Conservation (phyloP, 2,888 invertebrate genomes). For the Dexiosoma caninum region DNA sequence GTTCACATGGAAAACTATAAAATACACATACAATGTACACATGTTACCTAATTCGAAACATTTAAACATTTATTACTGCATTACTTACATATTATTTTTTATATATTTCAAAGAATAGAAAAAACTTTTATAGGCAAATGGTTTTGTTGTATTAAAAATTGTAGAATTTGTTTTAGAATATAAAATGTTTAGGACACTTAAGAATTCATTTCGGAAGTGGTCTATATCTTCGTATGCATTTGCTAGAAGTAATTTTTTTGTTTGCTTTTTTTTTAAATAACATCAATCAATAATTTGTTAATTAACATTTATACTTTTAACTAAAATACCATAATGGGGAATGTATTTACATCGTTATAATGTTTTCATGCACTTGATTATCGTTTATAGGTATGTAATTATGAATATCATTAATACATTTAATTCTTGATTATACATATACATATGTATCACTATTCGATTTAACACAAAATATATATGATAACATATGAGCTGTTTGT, state of each 20-base stretch:
- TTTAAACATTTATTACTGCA: neutral
- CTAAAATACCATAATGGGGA: neutral
- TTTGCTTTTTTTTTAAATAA: neutral
- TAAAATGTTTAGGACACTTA: neutral
- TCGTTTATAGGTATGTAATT: neutral
- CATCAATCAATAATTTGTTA: constrained; percentile 12
- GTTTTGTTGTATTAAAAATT: neutral
- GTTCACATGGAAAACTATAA: neutral
- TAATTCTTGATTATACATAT: neutral
- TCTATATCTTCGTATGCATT: neutral
- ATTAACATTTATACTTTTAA: neutral
- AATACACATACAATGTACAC: neutral
- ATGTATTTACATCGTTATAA: neutral
- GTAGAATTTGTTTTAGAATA: neutral
- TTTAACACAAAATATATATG: neutral
- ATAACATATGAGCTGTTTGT: neutral
- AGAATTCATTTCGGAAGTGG: neutral
- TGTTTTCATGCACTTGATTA: neutral
- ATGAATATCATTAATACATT: neutral
- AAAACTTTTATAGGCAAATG: neutral
- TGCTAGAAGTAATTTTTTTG: neutral
- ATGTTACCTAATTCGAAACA: neutral
- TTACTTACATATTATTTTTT: neutral
- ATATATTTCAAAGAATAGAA: neutral
- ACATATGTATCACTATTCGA: neutral